Evolutionary conservation across 2,888 invertebrate species (phyloP).

Genomic region (Rhagonycha lutea): DNA sequence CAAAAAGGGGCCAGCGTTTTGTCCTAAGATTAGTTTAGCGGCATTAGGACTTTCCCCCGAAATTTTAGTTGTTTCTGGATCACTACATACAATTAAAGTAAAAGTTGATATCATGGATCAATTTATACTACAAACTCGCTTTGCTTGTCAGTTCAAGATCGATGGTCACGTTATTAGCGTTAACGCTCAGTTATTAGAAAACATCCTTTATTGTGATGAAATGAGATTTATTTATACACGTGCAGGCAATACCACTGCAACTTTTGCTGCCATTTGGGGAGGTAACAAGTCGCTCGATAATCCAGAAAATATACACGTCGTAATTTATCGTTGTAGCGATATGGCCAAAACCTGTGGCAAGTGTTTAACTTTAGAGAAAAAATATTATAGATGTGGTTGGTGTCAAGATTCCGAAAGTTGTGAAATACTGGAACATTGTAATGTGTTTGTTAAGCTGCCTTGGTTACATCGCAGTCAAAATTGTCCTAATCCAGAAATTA

Average conservation of each 20-base stretch:
- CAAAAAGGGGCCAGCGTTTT: conserved; percentile 91
- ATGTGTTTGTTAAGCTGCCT: conserved; percentile 77
- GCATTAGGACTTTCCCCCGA: conserved; percentile 85
- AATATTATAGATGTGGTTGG: conserved; percentile 97
- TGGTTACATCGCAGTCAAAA: conserved; percentile 92
- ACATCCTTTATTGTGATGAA: conserved; percentile 91
- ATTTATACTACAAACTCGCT: conserved; percentile 91
- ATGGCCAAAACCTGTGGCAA: conserved; percentile 98
- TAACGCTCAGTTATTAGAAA: conserved; percentile 85
- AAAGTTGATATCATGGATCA: conserved; percentile 94
- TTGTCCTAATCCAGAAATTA: conserved; percentile 94
- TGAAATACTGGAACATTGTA: conserved; percentile 90
- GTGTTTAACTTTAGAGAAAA: conserved; percentile 88
- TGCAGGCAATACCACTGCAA: conserved; percentile 89
- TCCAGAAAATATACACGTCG: conserved; percentile 91
- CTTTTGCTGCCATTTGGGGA: conserved; percentile 95
- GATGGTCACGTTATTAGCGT: conserved; percentile 92
- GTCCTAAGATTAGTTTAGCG: conserved; percentile 92
- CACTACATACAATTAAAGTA: conserved; percentile 86
- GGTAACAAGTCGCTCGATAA: conserved; percentile 94
- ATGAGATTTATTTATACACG: conserved; percentile 93
- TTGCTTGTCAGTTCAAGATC: conserved; percentile 94
- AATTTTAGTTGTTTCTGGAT: conserved; percentile 91
- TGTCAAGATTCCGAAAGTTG: conserved; percentile 91
- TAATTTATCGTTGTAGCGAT: conserved; percentile 91